A percentile compares a stretch with the other conserved stretches of the same genome.
These are phyloP conservation scores for Petrophora chlorosata DNA, from an alignment of 2,888 invertebrate genomes.

Conservation along the genomic window DNA sequence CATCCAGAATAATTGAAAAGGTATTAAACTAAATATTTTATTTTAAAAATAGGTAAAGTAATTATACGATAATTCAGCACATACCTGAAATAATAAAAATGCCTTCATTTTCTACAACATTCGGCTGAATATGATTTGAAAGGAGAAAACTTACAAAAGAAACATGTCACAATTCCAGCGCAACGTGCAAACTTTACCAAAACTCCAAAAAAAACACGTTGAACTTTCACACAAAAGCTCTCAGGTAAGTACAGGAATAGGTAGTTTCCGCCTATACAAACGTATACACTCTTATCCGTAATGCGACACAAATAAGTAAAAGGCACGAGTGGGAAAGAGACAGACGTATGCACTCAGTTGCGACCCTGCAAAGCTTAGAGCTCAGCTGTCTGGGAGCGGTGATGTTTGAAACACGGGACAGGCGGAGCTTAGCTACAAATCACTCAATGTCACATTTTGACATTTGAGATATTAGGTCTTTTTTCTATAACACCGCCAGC, in stretches of 20 bases:
- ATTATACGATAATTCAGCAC: no score
- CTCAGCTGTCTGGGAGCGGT: constrained; percentile 83
- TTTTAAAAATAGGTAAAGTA: no score
- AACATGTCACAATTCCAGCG: constrained; percentile 27
- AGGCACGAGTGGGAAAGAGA: constrained; percentile 61
- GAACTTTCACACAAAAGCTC: constrained; percentile 82
- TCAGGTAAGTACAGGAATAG: constrained; percentile 80
- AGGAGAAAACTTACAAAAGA: constrained; percentile 21
- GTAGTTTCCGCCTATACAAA: constrained; percentile 76
- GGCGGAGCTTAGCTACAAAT: constrained; percentile 85
- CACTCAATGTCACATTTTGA: constrained; percentile 85
- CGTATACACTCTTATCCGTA: constrained; percentile 68
- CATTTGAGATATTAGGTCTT: constrained; percentile 85
- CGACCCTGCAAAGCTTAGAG: constrained; percentile 76
- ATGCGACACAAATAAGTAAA: constrained; percentile 61
- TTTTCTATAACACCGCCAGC: constrained; percentile 81
- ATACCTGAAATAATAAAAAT: no score
- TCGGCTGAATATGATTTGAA: background rate
- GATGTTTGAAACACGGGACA: constrained; percentile 85
- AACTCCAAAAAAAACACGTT: constrained; percentile 76
- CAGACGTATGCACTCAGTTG: constrained; percentile 67
- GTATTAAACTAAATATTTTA: no score
- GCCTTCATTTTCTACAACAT: background rate
- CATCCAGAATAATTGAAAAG: no score
- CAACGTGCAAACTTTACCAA: constrained; percentile 49